phyloP scores from a whole-genome alignment of 2,888 invertebrate genomes.

The Penaeus monodon region DNA sequence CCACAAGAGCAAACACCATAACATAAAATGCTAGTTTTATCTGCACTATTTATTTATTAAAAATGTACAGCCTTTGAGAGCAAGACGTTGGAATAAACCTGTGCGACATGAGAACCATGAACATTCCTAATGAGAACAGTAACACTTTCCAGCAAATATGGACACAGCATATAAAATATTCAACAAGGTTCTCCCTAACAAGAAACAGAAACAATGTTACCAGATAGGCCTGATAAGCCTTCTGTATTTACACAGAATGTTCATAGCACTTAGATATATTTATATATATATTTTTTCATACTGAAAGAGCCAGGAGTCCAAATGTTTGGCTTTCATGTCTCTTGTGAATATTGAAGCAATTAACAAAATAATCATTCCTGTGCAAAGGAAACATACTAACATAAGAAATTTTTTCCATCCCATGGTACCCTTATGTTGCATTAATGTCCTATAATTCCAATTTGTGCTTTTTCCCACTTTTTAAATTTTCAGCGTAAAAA shows the following conservation, averaged over 20 bases:
- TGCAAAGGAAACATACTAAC: conserved; percentile 21
- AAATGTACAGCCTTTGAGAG: conserved; percentile 55
- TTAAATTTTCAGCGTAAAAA: too few species aligned
- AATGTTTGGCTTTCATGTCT: not conserved
- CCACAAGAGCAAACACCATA: conserved; percentile 43
- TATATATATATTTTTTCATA: conserved; percentile 23
- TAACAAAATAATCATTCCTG: conserved; percentile 31
- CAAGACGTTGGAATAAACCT: conserved; percentile 51
- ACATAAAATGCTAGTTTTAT: conserved; percentile 47
- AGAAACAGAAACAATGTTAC: conserved; percentile 53
- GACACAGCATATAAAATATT: conserved; percentile 52
- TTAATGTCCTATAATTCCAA: too few species aligned
- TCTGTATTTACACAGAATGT: conserved; percentile 55
- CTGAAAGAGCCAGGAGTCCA: conserved; percentile 23
- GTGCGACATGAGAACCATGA: conserved; percentile 54
- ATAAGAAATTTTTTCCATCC: not conserved
- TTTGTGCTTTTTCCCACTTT: too few species aligned
- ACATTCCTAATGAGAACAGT: conserved; percentile 51
- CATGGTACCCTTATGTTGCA: not conserved
- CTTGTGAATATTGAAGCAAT: conserved; percentile 34
- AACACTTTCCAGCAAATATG: conserved; percentile 43
- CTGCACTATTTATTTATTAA: conserved; percentile 47
- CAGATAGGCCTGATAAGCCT: conserved; percentile 37
- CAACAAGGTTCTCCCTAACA: conserved; percentile 58
- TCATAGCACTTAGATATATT: conserved; percentile 44